phyloP scores from a whole-genome alignment of 2,113 vertebrate species.

The Cyanistes caeruleus region DNA sequence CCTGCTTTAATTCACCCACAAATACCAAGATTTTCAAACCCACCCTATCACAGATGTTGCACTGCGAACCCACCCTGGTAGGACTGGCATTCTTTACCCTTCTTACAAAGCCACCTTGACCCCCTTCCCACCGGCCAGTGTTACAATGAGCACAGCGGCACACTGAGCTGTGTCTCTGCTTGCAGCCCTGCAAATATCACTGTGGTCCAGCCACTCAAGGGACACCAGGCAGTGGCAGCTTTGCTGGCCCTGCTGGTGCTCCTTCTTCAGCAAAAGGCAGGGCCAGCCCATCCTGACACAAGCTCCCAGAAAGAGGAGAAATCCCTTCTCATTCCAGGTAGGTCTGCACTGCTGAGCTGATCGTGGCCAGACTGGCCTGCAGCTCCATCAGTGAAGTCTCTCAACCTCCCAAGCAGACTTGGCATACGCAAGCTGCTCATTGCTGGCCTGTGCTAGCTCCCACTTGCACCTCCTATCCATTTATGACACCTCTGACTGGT shows the following conservation, averaged over 20 bases:
- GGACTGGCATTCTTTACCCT: neutral
- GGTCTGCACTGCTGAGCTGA: neutral
- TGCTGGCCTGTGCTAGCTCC: neutral
- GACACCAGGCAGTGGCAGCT: neutral
- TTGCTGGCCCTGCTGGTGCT: neutral
- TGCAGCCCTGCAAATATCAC: neutral
- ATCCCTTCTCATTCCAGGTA: neutral
- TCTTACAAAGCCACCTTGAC: neutral
- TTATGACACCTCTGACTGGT: neutral
- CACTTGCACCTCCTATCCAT: neutral
- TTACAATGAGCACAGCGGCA: neutral
- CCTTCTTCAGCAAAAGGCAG: neutral
- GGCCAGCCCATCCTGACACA: neutral
- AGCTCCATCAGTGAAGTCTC: neutral
- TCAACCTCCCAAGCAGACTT: neutral
- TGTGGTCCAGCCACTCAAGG: neutral
- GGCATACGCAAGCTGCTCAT: neutral
- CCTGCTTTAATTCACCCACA: neutral
- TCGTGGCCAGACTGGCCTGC: neutral
- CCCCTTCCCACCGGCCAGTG: neutral
- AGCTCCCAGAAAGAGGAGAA: neutral
- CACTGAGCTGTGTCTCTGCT: neutral
- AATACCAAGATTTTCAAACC: neutral
- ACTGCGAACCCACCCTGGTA: neutral
- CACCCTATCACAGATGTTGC: rapidly evolving